A percentile compares a stretch with the other conserved stretches of the same genome.
Evolutionary conservation across 2,113 vertebrate genomes (phyloP).

Genomic region (Alethe diademata): DNA sequence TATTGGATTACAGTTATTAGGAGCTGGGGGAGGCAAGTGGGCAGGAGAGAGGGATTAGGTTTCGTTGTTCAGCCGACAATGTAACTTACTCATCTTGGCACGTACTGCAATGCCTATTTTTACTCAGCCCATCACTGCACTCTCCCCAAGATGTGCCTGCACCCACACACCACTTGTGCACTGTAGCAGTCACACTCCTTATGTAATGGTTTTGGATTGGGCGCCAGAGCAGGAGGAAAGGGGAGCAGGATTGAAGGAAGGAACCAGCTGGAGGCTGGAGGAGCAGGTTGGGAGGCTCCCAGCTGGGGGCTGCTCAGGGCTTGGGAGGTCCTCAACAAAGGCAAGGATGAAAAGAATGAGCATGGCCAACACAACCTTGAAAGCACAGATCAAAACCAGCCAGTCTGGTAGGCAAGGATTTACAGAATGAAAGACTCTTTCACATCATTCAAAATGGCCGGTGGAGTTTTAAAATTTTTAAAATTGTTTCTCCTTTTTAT

Average conservation of each 20-base stretch:
- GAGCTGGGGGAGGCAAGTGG: slow-evolving; percentile 31
- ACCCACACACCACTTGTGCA: slow-evolving; percentile 50
- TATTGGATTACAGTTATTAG: slow-evolving; percentile 44
- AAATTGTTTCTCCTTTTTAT: background rate
- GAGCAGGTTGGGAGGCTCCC: accelerated
- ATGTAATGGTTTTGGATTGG: background rate
- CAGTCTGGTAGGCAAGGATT: background rate
- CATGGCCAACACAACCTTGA: background rate
- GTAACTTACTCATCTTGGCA: slow-evolving; percentile 24
- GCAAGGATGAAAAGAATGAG: background rate
- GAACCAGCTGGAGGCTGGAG: background rate
- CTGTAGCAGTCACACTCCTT: background rate
- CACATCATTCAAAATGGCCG: background rate
- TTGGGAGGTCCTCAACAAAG: background rate
- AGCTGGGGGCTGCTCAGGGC: background rate
- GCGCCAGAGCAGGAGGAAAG: background rate
- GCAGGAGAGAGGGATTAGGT: slow-evolving; percentile 6
- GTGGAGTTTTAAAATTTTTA: background rate
- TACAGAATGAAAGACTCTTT: background rate
- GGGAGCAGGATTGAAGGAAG: background rate
- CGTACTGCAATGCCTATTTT: background rate
- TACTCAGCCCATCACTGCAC: background rate
- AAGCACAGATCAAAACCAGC: background rate
- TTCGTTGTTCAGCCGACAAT: background rate
- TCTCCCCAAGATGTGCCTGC: slow-evolving; percentile 27